Evolutionary conservation across 1,140 invertebrate genomes (phyloP).

Genomic region (Drosophila nebulosa): DNA sequence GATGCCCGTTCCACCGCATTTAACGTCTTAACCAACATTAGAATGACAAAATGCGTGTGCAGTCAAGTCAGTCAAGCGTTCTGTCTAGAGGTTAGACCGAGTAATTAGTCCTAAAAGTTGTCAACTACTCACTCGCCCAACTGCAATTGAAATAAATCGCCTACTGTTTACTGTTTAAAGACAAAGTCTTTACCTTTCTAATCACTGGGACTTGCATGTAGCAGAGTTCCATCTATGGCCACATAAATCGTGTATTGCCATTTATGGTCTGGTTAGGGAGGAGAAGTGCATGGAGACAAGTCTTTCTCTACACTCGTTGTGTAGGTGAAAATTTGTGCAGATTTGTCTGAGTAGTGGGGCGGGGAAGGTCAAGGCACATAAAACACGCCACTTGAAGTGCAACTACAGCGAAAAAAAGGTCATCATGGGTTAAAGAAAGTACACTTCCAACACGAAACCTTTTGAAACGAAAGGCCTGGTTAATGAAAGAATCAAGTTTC

Average conservation of each 20-base stretch:
- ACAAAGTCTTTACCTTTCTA: conserved; percentile 52
- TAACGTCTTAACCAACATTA: conserved; percentile 52
- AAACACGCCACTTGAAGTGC: not conserved
- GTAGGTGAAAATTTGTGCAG: conserved; percentile 69
- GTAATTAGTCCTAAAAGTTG: conserved; percentile 34
- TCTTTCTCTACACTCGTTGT: conserved; percentile 28
- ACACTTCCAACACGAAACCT: not conserved
- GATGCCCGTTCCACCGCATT: no score
- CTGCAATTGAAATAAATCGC: conserved; percentile 51
- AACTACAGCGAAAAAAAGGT: not conserved
- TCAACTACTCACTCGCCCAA: conserved; percentile 14
- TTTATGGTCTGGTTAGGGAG: conserved; percentile 27
- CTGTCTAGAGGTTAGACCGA: conserved; percentile 22
- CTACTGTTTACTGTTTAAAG: conserved; percentile 12
- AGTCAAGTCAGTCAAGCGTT: conserved; percentile 38
- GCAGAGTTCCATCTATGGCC: conserved; percentile 40
- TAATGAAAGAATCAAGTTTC: not conserved
- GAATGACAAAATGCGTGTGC: not conserved
- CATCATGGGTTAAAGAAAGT: not conserved
- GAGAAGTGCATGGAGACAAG: not conserved
- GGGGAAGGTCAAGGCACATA: not conserved
- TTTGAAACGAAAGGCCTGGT: not conserved
- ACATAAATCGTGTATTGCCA: conserved; percentile 46
- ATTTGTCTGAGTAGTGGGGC: not conserved
- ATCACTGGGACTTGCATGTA: conserved; percentile 25